Conservation (phyloP, 2,797 vertebrate genomes). For the Pelodytes ibericus region DNA sequence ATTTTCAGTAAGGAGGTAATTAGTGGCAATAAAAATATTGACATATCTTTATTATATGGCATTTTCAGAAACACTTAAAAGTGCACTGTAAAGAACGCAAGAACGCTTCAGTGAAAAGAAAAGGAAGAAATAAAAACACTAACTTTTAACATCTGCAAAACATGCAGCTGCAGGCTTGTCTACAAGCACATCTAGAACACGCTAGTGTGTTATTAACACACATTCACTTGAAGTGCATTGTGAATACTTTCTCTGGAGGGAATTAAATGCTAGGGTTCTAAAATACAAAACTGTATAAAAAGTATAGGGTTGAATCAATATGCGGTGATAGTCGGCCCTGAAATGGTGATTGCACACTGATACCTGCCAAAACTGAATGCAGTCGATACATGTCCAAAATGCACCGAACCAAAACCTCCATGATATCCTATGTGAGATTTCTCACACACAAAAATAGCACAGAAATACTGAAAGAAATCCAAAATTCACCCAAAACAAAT, state of each 20-base stretch:
- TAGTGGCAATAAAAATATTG: constrained; percentile 49
- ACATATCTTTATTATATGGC: constrained; percentile 47
- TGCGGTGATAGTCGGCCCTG: no score
- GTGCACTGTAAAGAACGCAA: constrained; percentile 44
- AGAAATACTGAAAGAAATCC: no score
- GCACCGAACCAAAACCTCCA: no score
- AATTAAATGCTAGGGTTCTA: not conserved
- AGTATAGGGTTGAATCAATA: no score
- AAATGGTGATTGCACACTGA: no score
- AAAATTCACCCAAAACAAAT: no score
- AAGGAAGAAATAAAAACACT: constrained; percentile 31
- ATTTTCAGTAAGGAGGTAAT: constrained; percentile 40
- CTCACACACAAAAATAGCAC: no score
- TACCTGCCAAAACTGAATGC: no score
- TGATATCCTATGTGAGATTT: no score
- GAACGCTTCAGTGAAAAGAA: constrained; percentile 45
- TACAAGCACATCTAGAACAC: not conserved
- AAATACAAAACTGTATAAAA: no score
- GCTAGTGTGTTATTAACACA: not conserved
- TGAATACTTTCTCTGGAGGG: not conserved
- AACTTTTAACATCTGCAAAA: constrained; percentile 43
- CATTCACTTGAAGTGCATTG: not conserved
- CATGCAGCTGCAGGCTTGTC: constrained; percentile 29
- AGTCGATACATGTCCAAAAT: no score
- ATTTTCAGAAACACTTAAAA: constrained; percentile 44